Base-by-base conservation (phyloP, 2,888 invertebrate species). In the Artemia sinica region DNA sequence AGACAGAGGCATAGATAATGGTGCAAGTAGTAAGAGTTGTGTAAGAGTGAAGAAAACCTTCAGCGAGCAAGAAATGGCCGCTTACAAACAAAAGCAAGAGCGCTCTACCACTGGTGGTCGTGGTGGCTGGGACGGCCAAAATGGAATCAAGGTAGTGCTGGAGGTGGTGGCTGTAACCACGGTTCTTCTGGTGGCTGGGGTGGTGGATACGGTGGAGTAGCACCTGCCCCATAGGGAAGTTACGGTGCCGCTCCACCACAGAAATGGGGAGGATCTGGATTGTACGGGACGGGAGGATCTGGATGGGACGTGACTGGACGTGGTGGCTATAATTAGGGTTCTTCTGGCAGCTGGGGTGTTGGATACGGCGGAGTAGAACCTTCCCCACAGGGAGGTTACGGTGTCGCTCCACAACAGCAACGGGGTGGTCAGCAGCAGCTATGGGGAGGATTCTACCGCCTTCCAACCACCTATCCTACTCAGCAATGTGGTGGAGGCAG, bases 21-120 rank as follows among this genome's bases (percentile, higher is more conserved):
- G n/a, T n/a, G n/a, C n/a, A n/a, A n/a, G n/a, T n/a, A n/a, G n/a
- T n/a, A n/a, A n/a, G n/a, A n/a, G 89, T 75, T 84, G 85, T 71
- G 83, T 93, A 13, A 93, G 94, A 76, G 93, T 93, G 0, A 94
- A 94, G 77, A 94, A 94, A 78, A 94, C 94, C 0, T 76, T 93
- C 51, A 88, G 91, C 14, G 91, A 90, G 78, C 86, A 88, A 49
- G 91, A 91, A 77, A 89, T 91, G 84, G 86, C 85, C 49, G 69
- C 51, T 58, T 58, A 58, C 14, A 12, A 66, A 67, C 28, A 50
- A n/a, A 71, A 51, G 52, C 63, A 52, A n/a, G 52, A 65, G 28
- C 50, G 68, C 10, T 67, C 68, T 14, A 13, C 13, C 18, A 68
- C 63, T 14, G 71, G 69, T 5, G 66, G 68, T n/a, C 28, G 66